Conservation (phyloP, 2,797 vertebrate species). For the Phataginus tricuspis region DNA sequence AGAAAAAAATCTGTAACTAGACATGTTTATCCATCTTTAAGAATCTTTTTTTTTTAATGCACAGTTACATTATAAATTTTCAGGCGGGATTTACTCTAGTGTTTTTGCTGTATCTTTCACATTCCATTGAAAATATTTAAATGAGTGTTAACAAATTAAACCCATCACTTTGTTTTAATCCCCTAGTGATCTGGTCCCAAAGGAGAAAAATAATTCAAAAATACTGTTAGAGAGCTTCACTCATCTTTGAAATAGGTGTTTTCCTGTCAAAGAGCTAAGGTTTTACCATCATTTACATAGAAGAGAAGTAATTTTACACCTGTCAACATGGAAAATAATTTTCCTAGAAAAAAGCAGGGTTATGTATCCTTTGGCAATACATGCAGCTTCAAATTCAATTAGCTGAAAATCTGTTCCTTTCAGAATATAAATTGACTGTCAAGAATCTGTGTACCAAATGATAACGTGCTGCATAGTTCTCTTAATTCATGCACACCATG, state of each 20-base stretch:
- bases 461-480: conserved; percentile 78
- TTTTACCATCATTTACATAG: neutral
- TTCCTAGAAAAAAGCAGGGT: conserved; percentile 13
- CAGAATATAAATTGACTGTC: conserved; percentile 70
- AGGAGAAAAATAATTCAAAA: conserved; percentile 26
- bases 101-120: conserved; percentile 11
- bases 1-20: neutral
- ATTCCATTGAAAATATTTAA: conserved; percentile 31
- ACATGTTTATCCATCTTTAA: neutral
- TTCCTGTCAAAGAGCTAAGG: neutral
- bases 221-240: neutral
- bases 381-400: conserved; percentile 49
- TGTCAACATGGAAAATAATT: conserved; percentile 45
- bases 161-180: neutral
- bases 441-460: conserved; percentile 73
- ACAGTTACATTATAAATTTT: neutral
- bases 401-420: conserved; percentile 71
- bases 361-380: conserved; percentile 60
- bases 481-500: conserved; percentile 77
- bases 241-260: neutral
- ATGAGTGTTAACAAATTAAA: neutral
- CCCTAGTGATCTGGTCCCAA: neutral
- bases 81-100: neutral
- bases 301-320: neutral
- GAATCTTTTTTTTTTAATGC: neutral